Evolutionary conservation across 1,140 invertebrate species (phyloP), one percentile per base, ranked within the genome.

Genomic region (Lepidostoma basale): DNA sequence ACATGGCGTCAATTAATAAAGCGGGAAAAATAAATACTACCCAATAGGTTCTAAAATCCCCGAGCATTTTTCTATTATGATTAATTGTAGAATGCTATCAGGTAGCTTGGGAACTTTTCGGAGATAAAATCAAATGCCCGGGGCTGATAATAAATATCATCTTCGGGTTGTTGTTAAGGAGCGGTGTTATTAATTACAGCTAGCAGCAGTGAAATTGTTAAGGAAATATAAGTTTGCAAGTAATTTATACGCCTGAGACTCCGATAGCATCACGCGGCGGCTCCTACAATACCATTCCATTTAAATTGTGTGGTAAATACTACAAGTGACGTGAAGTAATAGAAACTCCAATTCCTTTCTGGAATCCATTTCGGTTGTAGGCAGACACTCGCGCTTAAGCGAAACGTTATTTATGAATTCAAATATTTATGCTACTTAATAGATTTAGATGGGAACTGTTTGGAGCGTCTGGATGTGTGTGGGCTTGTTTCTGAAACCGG

Each of bases 61-160:
- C 4, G 26, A 30, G n/a, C 30, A 16, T 54, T 16, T 54, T 18
- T 56, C 52, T 10, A 18, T 18, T 30, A 5, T 36, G 30, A 56
- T 56, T 56, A 56, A 56, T 56, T 56, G 22, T 22, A 56, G 26
- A 54, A 30, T 10, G 30, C 26, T 56, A 33, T 56, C 52, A 56
- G 52, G 52, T 56, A 39, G 52, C 52, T 56, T 56, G 52, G 28
- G 28, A 56, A 56, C 52, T 56, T 56, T 56, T 56, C 28, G 8
- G 30, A 33, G 52, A 56, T 56, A 56, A 56, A 36, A 56, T 56
- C 52, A 56, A 36, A 56, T 56, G 52, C 52, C 52, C 14, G 28
- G 16, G 20, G 52, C 16, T 20, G 26, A 56, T 56, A n/a, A 56
- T 56, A 56, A 56, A 56, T 56, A 56, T 56, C n/a, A 33, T 56